phyloP scores from a whole-genome alignment of 1,140 invertebrate species.

The Eupeodes corollae region DNA sequence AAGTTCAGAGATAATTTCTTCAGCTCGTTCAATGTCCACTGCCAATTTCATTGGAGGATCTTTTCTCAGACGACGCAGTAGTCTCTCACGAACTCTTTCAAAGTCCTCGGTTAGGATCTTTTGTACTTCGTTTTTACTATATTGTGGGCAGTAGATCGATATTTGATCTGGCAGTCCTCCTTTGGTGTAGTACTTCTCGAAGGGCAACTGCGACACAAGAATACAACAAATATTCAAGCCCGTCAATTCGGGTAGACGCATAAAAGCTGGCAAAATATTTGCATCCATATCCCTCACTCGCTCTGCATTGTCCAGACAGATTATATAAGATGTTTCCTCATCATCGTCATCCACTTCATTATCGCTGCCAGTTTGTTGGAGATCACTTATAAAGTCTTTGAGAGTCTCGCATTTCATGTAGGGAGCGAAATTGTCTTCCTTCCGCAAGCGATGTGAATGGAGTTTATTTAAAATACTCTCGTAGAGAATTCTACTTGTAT shows the following conservation, averaged over 20 bases:
- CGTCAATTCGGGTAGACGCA: slow-evolving; percentile 62
- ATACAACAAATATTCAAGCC: slow-evolving; percentile 61
- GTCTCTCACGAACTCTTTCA: slow-evolving; percentile 10
- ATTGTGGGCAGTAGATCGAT: slow-evolving; percentile 68
- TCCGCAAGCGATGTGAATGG: not conserved
- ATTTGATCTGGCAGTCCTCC: slow-evolving; percentile 62
- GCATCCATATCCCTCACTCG: slow-evolving; percentile 58
- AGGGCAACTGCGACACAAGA: slow-evolving; percentile 62
- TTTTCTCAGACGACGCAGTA: slow-evolving; percentile 4
- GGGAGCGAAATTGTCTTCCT: not conserved
- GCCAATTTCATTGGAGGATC: slow-evolving; percentile 1
- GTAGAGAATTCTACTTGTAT: slow-evolving; percentile 59
- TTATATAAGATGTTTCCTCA: slow-evolving; percentile 38
- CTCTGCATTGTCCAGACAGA: slow-evolving; percentile 71
- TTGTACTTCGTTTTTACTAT: slow-evolving; percentile 63
- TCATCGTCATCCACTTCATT: slow-evolving; percentile 13
- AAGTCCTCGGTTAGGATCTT: slow-evolving; percentile 53
- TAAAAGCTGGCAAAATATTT: slow-evolving; percentile 56
- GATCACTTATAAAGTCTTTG: slow-evolving; percentile 54
- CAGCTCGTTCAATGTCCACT: slow-evolving; percentile 11
- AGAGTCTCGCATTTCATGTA: slow-evolving; percentile 56
- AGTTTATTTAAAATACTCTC: slow-evolving; percentile 62
- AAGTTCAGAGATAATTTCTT: slow-evolving; percentile 12
- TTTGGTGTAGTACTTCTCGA: slow-evolving; percentile 65
- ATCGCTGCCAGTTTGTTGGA: slow-evolving; percentile 28